Percentiles rank a stretch among this genome's conserved stretches.
These are phyloP conservation scores for Kryptolebias ocellatus DNA, from an alignment of 2,797 vertebrate species.

Conservation along the genomic window DNA sequence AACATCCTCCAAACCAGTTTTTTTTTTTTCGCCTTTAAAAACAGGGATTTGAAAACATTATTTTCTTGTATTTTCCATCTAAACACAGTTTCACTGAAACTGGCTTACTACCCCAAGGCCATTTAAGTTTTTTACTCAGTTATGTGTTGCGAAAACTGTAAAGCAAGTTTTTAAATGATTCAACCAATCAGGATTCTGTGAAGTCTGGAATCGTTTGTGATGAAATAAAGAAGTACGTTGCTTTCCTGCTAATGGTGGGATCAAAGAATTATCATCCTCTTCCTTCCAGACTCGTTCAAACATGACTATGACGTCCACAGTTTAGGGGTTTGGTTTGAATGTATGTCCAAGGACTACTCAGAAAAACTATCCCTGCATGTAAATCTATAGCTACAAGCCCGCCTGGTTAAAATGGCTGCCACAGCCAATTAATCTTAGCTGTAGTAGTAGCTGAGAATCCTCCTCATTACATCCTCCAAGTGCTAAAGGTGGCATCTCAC, in stretches of 20 bases:
- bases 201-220: constrained; percentile 19
- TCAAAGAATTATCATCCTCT: constrained; percentile 5
- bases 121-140: constrained; percentile 1
- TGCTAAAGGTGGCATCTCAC: too few species aligned
- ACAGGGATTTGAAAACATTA: too few species aligned
- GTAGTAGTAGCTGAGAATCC: too few species aligned
- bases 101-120: background rate
- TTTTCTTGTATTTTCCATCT: too few species aligned
- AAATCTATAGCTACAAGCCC: too few species aligned
- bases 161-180: background rate
- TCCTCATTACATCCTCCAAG: too few species aligned
- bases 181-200: constrained; percentile 7
- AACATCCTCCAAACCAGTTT: too few species aligned
- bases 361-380: too few species aligned
- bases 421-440: too few species aligned
- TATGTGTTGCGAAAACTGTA: background rate
- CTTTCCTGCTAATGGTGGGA: background rate
- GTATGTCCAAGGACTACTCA: too few species aligned
- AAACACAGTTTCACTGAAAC: background rate
- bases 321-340: background rate
- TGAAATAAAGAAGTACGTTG: background rate
- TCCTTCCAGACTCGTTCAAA: constrained; percentile 2
- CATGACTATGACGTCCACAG: constrained; percentile 5
- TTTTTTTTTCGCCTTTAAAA: too few species aligned
- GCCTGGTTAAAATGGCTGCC: too few species aligned